Base-by-base conservation (phyloP, 1,140 invertebrate species). In the Hydropsyche tenuis region DNA sequence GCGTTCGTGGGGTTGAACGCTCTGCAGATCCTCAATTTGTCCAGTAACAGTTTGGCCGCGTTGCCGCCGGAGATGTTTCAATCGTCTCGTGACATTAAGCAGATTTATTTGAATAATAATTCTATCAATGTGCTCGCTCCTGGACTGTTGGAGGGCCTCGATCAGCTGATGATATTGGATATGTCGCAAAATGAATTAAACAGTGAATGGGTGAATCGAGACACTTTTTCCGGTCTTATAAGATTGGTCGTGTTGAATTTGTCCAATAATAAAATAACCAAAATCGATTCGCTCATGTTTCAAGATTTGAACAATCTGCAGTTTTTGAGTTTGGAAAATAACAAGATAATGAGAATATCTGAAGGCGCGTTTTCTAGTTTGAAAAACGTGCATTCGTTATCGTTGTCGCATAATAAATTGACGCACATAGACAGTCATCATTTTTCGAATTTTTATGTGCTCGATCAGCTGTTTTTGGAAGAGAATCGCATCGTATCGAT, bases 51-150 rank as follows among this genome's bases (percentile, higher is more conserved):
- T 77, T 83, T 94, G 70, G 89, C 90, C 69, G 90, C 91, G 6
- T 83, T 94, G 71, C 92, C 92, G 2, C 91, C 92, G 12, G 91
- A 92, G 82, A 83, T 94, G 79, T 93, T 94, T 79, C 89, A 90
- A 76, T 89, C 88, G 14, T 90, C 89, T 11, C 85, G 87, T 56
- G 89, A 93, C 68, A 82, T 95, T 3, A 86, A 88, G 18, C 89
- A 93, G 80, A 85, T 96, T 62, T 89, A 94, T 79, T 83, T 95
- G 14, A 91, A 92, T 75, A 95, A 95, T 78, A 95, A 96, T 81
- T 91, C 92, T 0, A 82, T 96, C 25, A 89, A 88, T 77, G 90
- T 93, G 0, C 83, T 95, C 5, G 92, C 93, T 1, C 91, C 92
- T 0, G 92, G 92, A 12, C 79, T 95, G 7, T 84, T 96, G 48